phyloP scores from a whole-genome alignment of 2,113 vertebrate species.

The Forbesichthys papilliferus region DNA sequence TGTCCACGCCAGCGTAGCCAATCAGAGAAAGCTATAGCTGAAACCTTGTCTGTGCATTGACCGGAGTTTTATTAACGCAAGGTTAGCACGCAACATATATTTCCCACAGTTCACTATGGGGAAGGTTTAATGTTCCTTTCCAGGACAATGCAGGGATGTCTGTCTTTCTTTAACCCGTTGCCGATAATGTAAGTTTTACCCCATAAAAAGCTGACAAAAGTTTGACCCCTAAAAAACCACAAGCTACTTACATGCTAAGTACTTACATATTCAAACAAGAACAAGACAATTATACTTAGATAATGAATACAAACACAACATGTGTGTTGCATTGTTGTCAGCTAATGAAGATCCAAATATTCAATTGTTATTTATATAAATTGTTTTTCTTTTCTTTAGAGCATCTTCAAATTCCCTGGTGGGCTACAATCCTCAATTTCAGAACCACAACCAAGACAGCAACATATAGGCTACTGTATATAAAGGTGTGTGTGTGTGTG shows the following conservation, averaged over 20 bases:
- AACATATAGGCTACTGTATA: conserved; percentile 16
- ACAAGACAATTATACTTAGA: neutral
- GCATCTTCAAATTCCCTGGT: no score
- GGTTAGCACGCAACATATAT: conserved; percentile 8
- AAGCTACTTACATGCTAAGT: conserved; percentile 32
- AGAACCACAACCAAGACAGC: conserved; percentile 57
- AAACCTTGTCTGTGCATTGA: conserved; percentile 19
- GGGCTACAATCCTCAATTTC: conserved; percentile 5
- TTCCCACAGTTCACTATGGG: conserved; percentile 20
- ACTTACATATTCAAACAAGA: neutral
- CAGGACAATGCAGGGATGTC: conserved; percentile 30
- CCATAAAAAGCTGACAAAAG: conserved; percentile 49
- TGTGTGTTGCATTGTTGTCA: no score
- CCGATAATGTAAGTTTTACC: conserved; percentile 58
- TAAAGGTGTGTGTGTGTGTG: conserved; percentile 10
- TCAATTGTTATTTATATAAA: neutral
- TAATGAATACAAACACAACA: no score
- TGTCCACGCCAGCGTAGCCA: conserved; percentile 15
- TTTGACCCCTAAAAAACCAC: conserved; percentile 48
- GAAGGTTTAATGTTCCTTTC: conserved; percentile 14
- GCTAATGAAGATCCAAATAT: no score
- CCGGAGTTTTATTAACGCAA: conserved; percentile 1
- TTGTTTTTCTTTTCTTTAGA: conserved; percentile 8
- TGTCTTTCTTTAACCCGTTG: conserved; percentile 52
- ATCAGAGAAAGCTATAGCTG: conserved; percentile 24